Evolutionary conservation across 2,888 invertebrate species (phyloP).

Genomic region (Timandra comae): DNA sequence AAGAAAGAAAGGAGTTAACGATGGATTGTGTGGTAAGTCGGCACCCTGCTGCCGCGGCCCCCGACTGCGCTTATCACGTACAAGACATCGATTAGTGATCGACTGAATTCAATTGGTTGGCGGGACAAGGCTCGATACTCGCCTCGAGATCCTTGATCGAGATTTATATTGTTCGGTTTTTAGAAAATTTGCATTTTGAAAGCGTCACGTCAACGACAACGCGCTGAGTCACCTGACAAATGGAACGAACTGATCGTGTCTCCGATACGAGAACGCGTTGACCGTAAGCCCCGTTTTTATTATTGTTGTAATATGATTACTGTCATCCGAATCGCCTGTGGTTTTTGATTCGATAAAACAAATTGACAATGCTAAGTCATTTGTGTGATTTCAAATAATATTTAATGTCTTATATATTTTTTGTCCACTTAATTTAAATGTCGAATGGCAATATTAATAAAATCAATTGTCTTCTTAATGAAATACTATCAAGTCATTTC

Average conservation of each 20-base stretch:
- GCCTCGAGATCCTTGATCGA: conserved; percentile 69
- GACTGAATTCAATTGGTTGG: conserved; percentile 76
- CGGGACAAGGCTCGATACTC: conserved; percentile 53
- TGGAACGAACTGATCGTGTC: conserved; percentile 66
- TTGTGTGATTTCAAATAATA: conserved; percentile 1
- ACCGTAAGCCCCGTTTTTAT: conserved; percentile 69
- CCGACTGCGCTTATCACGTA: conserved; percentile 75
- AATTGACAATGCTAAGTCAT: conserved; percentile 42
- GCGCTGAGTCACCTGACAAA: conserved; percentile 77
- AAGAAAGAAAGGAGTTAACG: conserved; percentile 76
- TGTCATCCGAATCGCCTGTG: conserved; percentile 56
- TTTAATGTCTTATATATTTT: too few species aligned
- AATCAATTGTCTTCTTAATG: too few species aligned
- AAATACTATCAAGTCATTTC: too few species aligned
- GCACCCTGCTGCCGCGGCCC: conserved; percentile 75
- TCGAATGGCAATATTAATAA: too few species aligned
- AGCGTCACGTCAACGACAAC: conserved; percentile 71
- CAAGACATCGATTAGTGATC: conserved; percentile 78
- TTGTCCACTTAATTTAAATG: too few species aligned
- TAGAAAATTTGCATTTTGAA: conserved; percentile 75
- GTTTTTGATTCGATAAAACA: conserved; percentile 42
- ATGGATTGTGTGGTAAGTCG: conserved; percentile 78
- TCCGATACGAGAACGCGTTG: conserved; percentile 68
- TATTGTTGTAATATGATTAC: conserved; percentile 71
- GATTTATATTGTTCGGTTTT: conserved; percentile 72